A percentile compares a stretch with the other conserved stretches of the same genome.
Evolutionary conservation across 2,113 vertebrate species (phyloP).

Genomic region (Nesoenas mayeri): DNA sequence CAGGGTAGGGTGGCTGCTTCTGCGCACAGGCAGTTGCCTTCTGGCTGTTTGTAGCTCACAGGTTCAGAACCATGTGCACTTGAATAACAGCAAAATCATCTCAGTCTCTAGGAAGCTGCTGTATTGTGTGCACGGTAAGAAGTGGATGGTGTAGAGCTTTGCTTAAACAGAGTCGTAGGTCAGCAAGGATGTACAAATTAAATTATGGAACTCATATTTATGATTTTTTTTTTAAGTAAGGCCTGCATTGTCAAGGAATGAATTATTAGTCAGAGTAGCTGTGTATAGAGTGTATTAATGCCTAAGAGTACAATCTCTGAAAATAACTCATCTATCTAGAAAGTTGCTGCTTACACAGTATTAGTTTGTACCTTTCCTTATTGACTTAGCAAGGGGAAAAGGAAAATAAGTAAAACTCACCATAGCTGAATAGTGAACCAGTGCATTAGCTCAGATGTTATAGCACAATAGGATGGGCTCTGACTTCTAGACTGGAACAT

Average conservation of each 20-base stretch:
- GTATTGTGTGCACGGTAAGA: not conserved
- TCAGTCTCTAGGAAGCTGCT: not conserved
- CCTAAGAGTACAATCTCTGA: not conserved
- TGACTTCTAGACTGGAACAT: not conserved
- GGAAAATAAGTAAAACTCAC: not conserved
- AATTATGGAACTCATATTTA: not conserved
- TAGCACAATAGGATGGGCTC: not conserved
- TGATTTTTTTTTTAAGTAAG: not conserved
- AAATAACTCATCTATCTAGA: not conserved
- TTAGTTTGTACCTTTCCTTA: not conserved
- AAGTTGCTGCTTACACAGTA: not conserved
- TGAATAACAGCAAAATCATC: not conserved
- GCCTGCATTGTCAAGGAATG: not conserved
- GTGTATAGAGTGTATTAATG: not conserved
- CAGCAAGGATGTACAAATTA: not conserved
- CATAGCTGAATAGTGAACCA: rapidly evolving
- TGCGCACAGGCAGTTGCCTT: not conserved
- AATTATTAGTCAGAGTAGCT: not conserved
- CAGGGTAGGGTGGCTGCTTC: not conserved
- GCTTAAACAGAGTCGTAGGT: not conserved
- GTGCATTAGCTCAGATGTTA: not conserved
- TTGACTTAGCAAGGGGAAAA: not conserved
- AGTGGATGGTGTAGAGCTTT: not conserved
- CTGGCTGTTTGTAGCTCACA: not conserved
- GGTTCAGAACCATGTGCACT: not conserved